Conservation (phyloP, 2,797 vertebrate species). For the Delichon dasypus region DNA sequence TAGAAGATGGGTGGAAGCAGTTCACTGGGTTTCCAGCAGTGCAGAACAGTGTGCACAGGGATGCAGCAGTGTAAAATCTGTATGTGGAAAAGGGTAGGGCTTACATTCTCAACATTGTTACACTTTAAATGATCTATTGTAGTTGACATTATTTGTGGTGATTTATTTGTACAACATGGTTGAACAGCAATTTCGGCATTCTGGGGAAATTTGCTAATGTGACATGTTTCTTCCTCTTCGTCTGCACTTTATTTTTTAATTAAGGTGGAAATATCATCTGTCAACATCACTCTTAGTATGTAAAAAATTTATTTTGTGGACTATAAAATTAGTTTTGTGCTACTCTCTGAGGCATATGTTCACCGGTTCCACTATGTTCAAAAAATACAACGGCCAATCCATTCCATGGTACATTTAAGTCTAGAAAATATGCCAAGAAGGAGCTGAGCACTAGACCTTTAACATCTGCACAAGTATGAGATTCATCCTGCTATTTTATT, state of each 20-base stretch:
- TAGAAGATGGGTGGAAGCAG: conserved; percentile 13
- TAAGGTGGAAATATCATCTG: not conserved
- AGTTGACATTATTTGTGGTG: not conserved
- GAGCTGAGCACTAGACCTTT: not conserved
- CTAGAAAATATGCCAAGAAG: not conserved
- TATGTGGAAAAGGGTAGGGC: not conserved
- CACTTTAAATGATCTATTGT: conserved; percentile 18
- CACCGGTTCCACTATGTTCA: not conserved
- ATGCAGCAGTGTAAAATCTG: not conserved
- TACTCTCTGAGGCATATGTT: not conserved
- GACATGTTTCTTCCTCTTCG: not conserved
- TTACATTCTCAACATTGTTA: not conserved
- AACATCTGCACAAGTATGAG: not conserved
- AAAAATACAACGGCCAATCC: not conserved
- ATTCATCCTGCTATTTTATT: not conserved
- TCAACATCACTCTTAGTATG: not conserved
- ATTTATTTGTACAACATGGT: conserved; percentile 16
- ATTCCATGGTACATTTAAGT: not conserved
- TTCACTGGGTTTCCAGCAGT: not conserved
- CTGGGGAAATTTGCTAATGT: conserved; percentile 19
- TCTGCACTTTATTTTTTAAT: conserved; percentile 32
- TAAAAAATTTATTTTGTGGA: not conserved
- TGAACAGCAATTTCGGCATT: conserved; percentile 1
- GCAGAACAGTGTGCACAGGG: not conserved
- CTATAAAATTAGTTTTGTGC: not conserved